These are phyloP conservation scores for Harpagifer antarcticus DNA, from an alignment of 2,797 vertebrate species.

Conservation along the genomic window DNA sequence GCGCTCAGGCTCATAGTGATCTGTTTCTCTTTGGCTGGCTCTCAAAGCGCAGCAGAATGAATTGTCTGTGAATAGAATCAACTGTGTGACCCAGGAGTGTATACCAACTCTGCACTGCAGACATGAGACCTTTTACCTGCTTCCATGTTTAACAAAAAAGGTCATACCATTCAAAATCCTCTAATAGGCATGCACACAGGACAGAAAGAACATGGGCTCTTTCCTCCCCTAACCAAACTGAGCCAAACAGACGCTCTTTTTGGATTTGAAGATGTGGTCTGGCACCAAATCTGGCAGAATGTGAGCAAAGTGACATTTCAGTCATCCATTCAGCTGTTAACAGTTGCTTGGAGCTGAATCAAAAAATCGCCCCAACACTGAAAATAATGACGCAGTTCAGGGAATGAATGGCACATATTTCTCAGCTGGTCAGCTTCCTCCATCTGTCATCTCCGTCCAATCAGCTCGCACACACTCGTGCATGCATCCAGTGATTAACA, in stretches of 20 bases:
- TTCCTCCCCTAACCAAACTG: background rate
- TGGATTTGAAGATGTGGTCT: constrained; percentile 53
- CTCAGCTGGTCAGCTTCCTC: constrained; percentile 28
- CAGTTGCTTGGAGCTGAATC: constrained; percentile 47
- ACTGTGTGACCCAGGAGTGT: constrained; percentile 67
- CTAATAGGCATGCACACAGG: constrained; percentile 17
- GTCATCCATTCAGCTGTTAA: constrained; percentile 65
- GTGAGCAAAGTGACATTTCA: constrained; percentile 48
- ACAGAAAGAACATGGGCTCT: constrained; percentile 35
- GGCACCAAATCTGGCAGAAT: constrained; percentile 48
- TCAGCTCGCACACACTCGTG: constrained; percentile 1
- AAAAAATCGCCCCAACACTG: constrained; percentile 28
- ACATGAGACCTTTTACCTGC: constrained; percentile 6
- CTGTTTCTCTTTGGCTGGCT: constrained; percentile 54
- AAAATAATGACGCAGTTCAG: constrained; percentile 31
- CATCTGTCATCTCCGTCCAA: constrained; percentile 32
- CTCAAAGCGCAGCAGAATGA: constrained; percentile 61
- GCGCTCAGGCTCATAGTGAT: constrained; percentile 50
- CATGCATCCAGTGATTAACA: background rate
- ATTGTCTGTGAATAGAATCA: constrained; percentile 59
- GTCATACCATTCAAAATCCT: constrained; percentile 5
- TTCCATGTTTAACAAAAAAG: constrained; percentile 27
- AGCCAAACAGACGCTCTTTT: constrained; percentile 29
- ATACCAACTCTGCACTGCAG: constrained; percentile 9
- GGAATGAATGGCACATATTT: constrained; percentile 23